These are phyloP conservation scores for Tetheella fluctuosa DNA, from an alignment of 2,888 invertebrate genomes.

Conservation along the genomic window DNA sequence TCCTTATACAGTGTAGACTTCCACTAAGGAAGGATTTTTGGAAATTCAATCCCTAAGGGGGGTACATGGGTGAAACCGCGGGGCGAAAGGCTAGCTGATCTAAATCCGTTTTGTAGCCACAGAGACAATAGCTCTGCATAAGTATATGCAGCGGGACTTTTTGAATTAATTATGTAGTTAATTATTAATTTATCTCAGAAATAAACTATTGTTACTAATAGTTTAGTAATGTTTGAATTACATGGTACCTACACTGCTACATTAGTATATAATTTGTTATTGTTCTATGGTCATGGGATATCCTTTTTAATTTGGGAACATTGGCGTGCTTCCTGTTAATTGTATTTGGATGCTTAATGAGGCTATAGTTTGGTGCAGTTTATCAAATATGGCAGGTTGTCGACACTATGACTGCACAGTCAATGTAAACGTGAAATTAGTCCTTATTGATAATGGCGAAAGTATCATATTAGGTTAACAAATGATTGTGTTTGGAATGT, in stretches of 20 bases:
- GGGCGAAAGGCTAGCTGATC: no score
- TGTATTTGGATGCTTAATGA: conserved; percentile 31
- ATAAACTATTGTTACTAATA: no score
- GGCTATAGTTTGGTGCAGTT: conserved; percentile 4
- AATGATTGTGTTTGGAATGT: background rate
- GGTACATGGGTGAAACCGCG: no score
- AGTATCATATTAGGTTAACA: background rate
- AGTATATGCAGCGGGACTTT: no score
- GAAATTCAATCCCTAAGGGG: no score
- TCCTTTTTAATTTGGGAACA: conserved; percentile 58
- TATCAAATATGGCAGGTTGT: conserved; percentile 9
- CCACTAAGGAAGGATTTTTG: no score
- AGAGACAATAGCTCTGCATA: no score
- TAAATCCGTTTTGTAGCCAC: no score
- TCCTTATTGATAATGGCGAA: background rate
- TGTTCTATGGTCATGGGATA: conserved; percentile 58
- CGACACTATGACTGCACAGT: background rate
- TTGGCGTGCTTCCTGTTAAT: conserved; percentile 55
- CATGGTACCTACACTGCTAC: conserved; percentile 2
- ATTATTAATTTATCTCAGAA: no score
- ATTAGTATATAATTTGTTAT: conserved; percentile 34
- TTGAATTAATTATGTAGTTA: no score
- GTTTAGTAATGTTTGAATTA: no score
- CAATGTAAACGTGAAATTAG: background rate
- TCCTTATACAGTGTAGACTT: no score